These are phyloP conservation scores for Eremobia ochroleuca DNA, from an alignment of 2,888 invertebrate genomes.

Conservation along the genomic window DNA sequence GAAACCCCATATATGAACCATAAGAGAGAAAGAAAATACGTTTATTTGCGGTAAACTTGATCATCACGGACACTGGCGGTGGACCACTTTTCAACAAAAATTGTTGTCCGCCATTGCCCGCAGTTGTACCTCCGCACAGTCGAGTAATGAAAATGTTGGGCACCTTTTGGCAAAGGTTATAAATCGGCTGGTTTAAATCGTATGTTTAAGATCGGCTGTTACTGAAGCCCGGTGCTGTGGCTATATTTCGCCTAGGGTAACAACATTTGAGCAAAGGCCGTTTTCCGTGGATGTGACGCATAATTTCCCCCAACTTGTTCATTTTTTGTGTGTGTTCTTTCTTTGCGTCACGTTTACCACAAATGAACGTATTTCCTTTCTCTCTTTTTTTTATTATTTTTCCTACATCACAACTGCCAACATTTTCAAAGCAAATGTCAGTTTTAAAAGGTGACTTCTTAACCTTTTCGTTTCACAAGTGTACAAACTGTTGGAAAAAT, in stretches of 20 bases:
- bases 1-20: constrained; percentile 52
- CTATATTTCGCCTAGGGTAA: no score
- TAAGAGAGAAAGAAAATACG: no score
- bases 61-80: no score
- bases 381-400: neutral
- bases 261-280: neutral
- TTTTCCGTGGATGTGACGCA: neutral
- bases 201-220: neutral
- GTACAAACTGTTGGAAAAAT: constrained; percentile 21
- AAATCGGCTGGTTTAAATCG: no score
- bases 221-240: neutral
- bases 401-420: neutral
- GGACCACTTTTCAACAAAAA: no score
- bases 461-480: neutral
- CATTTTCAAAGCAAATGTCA: neutral
- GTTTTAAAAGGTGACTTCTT: neutral
- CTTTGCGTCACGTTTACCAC: neutral
- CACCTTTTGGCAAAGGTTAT: neutral
- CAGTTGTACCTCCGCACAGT: neutral
- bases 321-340: neutral
- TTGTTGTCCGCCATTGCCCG: no score
- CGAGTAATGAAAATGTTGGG: neutral
- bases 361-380: neutral
- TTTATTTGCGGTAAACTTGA: no score
- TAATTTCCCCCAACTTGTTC: neutral